Base-by-base conservation (phyloP, 2,113 vertebrate genomes). In the Scomber colias region DNA sequence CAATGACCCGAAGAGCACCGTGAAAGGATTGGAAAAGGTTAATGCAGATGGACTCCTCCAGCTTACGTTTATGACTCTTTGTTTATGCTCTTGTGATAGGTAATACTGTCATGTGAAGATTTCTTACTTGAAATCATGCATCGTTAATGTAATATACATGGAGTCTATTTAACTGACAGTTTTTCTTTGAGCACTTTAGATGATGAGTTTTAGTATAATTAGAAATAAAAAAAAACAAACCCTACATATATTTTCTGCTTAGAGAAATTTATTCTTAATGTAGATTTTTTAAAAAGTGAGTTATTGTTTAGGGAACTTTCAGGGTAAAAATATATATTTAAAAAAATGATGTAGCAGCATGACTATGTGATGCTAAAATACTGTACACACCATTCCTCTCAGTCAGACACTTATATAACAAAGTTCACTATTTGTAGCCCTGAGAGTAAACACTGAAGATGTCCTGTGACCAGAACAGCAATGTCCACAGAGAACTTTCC, bases 361-460 rank as follows among this genome's bases (percentile, higher is more conserved):
- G 6, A 27, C 24, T 54, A 27, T 1, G 11, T 10, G 15, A 27
- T n/a, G 55, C 40, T 11, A 31, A 7, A n/a, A 21, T 15, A 12
- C 35, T 40, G 35, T 1, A 19, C 10, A 7, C 1, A 3, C 46
- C 4, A n/a, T 19, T 61, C 27, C 12, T 4, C 14, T 49, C 30
- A 48, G n/a, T 14, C 5, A 13, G 53, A 54, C 3, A 1, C 9
- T 86, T 83, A 78, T 19, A 45, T 62, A 87, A 87, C 19, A 16
- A 8, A 11, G 35, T 55, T 60, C 11, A 21, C 11, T 8, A 24
- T 57, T 53, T 66, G 35, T 55, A 56, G 3, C 16, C 30, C 3
- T 31, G 12, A 74, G 14, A 54, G 70, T 48, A 78, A 78, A 86
- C 74, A 78, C 9, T 65, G 45, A 51, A 56, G 44, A 59, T n/a